Evolutionary conservation across 1,140 invertebrate species (phyloP), one percentile per base, ranked within the genome.

Genomic region (Thaumatotibia leucotreta): DNA sequence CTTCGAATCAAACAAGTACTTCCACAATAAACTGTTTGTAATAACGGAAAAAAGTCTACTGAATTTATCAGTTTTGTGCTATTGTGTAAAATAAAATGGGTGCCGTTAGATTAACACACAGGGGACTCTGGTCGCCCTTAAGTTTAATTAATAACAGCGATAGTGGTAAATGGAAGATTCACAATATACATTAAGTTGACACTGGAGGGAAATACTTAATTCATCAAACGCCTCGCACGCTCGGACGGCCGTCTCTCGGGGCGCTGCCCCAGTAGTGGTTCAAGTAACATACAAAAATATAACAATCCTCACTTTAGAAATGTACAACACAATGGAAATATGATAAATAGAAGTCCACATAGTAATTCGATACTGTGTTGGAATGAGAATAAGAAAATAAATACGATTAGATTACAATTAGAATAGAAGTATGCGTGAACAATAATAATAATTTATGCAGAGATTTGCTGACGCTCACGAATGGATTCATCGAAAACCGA

Each of bases 221-320:
- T 54, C 50, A 54, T 54, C 23, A 54, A 27, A 27, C 17, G 14
- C 17, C n/a, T n/a, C 39, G 39, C 39, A 20, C 39, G 39, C 17
- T 33, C 66, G 75, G 77, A 82, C 79, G 64, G 77, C 82, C 82
- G 79, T 79, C 39, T 1, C 39, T 3, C 10, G 33, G 33, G 33
- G 33, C 11, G 32, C 39, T 5, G 3, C 52, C 17, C 71, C 72
- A 39, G 61, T 71, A 79, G 69, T 66, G 73, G 77, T 78, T 75
- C 76, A 84, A 80, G 77, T 79, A 81, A 80, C 80, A 81, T 84
- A 84, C 76, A 86, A 86, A 86, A 85, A 88, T 86, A 85, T 81
- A 84, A 80, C 76, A 77, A 75, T 77, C 72, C 72, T 81, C 72
- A 74, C 70, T 72, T 78, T 74, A 75, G 54, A 77, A 80, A 76